Evolutionary conservation across 1,140 invertebrate genomes (phyloP).

Genomic region (Armadillidium nasatum): DNA sequence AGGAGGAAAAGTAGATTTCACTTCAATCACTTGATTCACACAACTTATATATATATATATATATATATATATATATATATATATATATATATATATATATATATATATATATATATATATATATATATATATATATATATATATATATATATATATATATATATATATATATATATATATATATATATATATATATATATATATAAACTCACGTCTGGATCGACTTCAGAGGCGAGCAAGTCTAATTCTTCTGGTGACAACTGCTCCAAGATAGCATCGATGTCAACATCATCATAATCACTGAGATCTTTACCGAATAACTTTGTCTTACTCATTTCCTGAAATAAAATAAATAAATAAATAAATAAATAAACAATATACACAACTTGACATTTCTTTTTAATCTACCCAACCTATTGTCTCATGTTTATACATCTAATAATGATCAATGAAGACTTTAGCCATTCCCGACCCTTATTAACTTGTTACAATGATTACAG

Average conservation of each 20-base stretch:
- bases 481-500: too few relatives aligned
- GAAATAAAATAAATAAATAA: slow-evolving; percentile 19
- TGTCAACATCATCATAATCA: slow-evolving; percentile 91
- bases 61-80: slow-evolving; percentile 15
- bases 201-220: slow-evolving; percentile 86
- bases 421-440: too few relatives aligned
- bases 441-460: too few relatives aligned
- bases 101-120: background rate
- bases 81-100: slow-evolving; percentile 11
- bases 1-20: too few relatives aligned
- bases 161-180: slow-evolving; percentile 14
- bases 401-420: too few relatives aligned
- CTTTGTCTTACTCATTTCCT: slow-evolving; percentile 71
- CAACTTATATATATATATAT: background rate
- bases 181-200: slow-evolving; percentile 12
- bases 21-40: too few relatives aligned
- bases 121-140: too few relatives aligned
- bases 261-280: slow-evolving; percentile 91
- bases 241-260: slow-evolving; percentile 93
- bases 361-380: background rate
- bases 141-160: slow-evolving; percentile 4
- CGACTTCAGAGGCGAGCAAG: slow-evolving; percentile 95
- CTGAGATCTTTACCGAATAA: slow-evolving; percentile 88
- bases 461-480: too few relatives aligned
- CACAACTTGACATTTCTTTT: too few relatives aligned